phyloP scores from a whole-genome alignment of 2,113 vertebrate species.

The Channa argus region DNA sequence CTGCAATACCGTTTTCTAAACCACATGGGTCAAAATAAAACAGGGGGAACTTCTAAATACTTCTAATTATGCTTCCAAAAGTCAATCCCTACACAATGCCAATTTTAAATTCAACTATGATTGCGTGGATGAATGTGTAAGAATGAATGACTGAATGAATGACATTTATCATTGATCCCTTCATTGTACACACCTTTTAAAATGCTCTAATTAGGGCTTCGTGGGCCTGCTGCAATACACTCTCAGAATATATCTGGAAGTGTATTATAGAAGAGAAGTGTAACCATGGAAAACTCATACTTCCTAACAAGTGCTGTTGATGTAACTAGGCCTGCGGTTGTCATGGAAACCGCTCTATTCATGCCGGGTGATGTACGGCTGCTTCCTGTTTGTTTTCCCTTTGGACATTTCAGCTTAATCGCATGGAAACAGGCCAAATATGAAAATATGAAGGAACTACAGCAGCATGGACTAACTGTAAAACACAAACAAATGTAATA shows the following conservation, averaged over 20 bases:
- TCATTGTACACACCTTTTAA: not conserved
- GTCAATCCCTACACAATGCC: not conserved
- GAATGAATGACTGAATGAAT: not conserved
- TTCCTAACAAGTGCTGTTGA: conserved; percentile 44
- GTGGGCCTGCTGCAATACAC: not conserved
- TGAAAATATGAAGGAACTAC: conserved; percentile 44
- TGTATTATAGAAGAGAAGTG: not conserved
- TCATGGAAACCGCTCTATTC: conserved; percentile 61
- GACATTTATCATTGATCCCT: not conserved
- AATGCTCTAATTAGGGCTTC: not conserved
- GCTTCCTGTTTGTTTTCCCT: conserved; percentile 65
- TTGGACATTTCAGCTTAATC: conserved; percentile 47
- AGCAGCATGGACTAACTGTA: not conserved
- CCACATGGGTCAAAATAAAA: not conserved
- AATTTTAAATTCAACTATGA: not conserved
- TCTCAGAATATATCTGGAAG: not conserved
- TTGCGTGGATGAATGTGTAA: not conserved
- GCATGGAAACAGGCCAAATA: conserved; percentile 49
- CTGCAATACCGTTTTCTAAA: not conserved
- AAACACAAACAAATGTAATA: not conserved
- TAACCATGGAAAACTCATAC: conserved; percentile 11
- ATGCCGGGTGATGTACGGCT: conserved; percentile 57
- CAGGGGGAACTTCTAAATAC: not conserved
- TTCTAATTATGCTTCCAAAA: not conserved
- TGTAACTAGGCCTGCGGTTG: conserved; percentile 61